Conservation (phyloP, 1,140 invertebrate genomes). For the Diachasma alloeum region DNA sequence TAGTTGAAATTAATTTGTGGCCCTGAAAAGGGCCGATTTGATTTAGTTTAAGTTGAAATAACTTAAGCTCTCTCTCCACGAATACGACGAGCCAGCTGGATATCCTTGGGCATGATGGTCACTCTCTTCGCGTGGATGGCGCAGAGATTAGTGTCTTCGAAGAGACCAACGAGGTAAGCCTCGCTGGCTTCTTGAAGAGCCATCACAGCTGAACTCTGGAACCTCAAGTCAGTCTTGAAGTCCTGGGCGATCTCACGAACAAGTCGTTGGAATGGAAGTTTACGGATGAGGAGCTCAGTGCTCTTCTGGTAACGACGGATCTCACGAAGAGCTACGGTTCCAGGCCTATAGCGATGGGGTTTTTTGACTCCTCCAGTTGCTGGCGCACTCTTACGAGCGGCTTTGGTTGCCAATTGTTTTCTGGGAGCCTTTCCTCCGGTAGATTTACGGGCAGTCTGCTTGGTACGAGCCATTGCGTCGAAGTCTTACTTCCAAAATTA, state of each 20-base stretch:
- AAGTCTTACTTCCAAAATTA: neutral
- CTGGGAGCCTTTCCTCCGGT: neutral
- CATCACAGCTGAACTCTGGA: neutral
- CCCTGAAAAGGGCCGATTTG: conserved; percentile 1
- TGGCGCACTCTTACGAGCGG: neutral
- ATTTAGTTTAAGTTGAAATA: neutral
- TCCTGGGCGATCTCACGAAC: neutral
- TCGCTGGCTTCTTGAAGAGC: neutral
- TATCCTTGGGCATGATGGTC: neutral
- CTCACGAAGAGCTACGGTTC: neutral
- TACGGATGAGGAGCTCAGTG: neutral
- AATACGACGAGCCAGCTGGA: neutral
- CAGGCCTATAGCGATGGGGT: neutral
- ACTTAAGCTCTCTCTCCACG: neutral
- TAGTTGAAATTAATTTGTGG: too few species aligned
- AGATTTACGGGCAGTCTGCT: neutral
- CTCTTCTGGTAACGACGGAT: neutral
- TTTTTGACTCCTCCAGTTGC: neutral
- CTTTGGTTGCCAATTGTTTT: neutral
- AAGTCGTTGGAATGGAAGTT: neutral
- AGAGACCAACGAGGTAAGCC: neutral
- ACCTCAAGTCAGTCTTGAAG: neutral
- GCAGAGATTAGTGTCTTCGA: neutral
- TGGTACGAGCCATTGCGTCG: neutral
- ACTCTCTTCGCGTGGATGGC: neutral